Conservation (phyloP, 2,113 vertebrate species). For the Pionites leucogaster region DNA sequence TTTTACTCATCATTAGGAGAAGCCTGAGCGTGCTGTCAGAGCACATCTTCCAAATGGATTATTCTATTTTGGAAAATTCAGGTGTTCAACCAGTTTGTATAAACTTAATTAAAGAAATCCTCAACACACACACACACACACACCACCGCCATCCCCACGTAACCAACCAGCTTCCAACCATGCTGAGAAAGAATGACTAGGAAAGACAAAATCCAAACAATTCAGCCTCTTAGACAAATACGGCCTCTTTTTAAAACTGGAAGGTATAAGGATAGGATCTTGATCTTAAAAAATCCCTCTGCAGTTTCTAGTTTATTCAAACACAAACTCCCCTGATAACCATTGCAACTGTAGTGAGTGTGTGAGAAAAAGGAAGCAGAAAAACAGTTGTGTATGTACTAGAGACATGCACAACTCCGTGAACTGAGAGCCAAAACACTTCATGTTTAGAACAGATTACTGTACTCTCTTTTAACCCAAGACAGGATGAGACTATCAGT, state of each 20-base stretch:
- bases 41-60: background rate
- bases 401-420: background rate
- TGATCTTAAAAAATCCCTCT: background rate
- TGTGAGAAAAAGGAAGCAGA: background rate
- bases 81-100: background rate
- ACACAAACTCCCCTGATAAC: background rate
- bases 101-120: background rate
- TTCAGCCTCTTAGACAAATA: background rate
- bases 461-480: background rate
- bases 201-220: background rate
- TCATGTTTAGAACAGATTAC: background rate
- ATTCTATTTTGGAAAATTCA: background rate
- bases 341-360: background rate
- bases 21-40: background rate
- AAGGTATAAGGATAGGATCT: background rate
- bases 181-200: background rate
- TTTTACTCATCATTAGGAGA: background rate
- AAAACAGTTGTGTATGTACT: background rate
- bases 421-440: background rate
- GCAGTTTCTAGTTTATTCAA: background rate
- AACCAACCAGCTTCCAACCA: background rate
- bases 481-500: background rate
- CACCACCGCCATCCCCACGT: background rate
- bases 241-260: background rate
- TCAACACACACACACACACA: background rate